A percentile compares a stretch with the other conserved stretches of the same genome.
phyloP scores from a whole-genome alignment of 2,888 invertebrate genomes.

The Ophioninae sp. region DNA sequence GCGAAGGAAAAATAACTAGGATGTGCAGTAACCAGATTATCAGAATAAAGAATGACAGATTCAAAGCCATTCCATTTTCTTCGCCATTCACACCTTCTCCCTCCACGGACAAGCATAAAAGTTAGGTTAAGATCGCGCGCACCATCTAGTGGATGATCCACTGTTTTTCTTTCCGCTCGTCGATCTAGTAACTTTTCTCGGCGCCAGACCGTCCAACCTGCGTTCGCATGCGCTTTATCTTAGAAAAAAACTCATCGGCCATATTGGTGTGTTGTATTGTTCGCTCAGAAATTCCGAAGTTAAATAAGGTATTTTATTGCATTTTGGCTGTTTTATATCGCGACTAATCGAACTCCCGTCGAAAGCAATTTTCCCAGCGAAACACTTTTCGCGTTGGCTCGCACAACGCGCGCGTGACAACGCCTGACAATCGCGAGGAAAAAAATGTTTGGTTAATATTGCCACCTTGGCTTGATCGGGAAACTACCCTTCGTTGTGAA shows the following conservation, averaged over 20 bases:
- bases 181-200: conserved; percentile 67
- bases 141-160: conserved; percentile 31
- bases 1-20: conserved; percentile 7
- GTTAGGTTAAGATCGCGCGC: conserved; percentile 14
- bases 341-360: conserved; percentile 25
- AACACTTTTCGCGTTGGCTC: conserved; percentile 15
- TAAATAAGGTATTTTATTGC: conserved; percentile 77
- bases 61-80: neutral
- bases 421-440: conserved; percentile 66
- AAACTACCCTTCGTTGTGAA: conserved; percentile 64
- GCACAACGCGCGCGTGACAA: conserved; percentile 19
- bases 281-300: conserved; percentile 80
- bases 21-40: neutral
- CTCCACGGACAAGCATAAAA: neutral
- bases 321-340: conserved; percentile 55
- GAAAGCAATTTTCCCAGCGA: conserved; percentile 20
- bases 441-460: conserved; percentile 80
- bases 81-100: neutral
- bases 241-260: conserved; percentile 79
- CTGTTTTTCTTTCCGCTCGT: conserved; percentile 18
- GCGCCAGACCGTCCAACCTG: conserved; percentile 42
- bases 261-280: conserved; percentile 82
- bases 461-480: conserved; percentile 79
- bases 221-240: conserved; percentile 75
- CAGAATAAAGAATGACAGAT: neutral